These are phyloP conservation scores for Cisticola juncidis DNA, from an alignment of 2,113 vertebrate genomes.

Conservation along the genomic window DNA sequence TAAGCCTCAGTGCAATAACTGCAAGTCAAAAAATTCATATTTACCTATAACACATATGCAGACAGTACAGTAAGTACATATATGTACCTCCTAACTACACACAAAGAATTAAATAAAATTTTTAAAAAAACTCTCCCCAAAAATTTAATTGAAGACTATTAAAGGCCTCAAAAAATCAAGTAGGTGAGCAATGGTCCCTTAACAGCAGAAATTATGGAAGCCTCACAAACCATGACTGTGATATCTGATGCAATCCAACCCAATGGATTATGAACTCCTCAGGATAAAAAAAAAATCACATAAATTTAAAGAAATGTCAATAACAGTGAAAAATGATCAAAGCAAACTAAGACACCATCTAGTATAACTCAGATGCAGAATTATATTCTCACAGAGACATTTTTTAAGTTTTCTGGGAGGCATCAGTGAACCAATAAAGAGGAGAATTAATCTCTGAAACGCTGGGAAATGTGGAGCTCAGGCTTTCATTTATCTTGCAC, in stretches of 20 bases:
- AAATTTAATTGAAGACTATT: neutral
- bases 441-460: constrained; percentile 66
- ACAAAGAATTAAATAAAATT: neutral
- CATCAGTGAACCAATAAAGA: constrained; percentile 13
- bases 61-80: neutral
- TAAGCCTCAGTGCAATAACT: neutral
- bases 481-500: constrained; percentile 52
- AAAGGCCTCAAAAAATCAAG: neutral
- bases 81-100: neutral
- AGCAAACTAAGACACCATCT: neutral
- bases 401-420: constrained; percentile 7
- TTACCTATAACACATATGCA: neutral
- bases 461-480: constrained; percentile 36
- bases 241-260: neutral
- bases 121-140: rapidly evolving
- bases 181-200: neutral
- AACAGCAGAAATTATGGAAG: neutral
- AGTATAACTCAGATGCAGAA: neutral
- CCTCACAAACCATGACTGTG: neutral
- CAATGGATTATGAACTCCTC: neutral
- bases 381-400: neutral
- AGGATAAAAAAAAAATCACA: neutral
- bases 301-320: neutral
- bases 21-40: neutral
- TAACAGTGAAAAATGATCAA: neutral